Conservation (phyloP, 2,797 vertebrate genomes). For the Scolopax bukidnonensis region DNA sequence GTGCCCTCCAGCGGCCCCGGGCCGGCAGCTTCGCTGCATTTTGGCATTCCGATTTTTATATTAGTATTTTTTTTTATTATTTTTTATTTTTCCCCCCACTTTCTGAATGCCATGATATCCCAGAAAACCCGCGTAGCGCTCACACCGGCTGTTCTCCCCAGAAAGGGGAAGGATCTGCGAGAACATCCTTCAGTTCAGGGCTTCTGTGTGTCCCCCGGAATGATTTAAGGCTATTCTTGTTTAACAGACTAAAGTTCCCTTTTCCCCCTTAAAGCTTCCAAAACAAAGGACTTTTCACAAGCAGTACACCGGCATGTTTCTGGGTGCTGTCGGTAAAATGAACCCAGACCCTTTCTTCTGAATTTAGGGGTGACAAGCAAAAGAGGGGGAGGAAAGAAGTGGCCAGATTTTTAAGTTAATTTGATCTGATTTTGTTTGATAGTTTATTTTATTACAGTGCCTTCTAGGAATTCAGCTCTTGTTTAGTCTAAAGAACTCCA, state of each 20-base stretch:
- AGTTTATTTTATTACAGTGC: conserved; percentile 32
- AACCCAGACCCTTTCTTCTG: neutral
- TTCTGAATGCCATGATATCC: neutral
- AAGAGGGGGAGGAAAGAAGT: neutral
- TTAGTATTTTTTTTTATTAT: neutral
- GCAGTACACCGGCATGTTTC: fast-evolving
- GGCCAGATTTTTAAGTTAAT: neutral
- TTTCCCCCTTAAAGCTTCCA: neutral
- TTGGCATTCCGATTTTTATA: fast-evolving
- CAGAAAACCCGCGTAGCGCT: neutral
- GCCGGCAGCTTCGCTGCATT: fast-evolving
- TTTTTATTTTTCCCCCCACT: too few species aligned
- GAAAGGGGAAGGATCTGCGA: neutral
- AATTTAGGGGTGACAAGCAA: neutral
- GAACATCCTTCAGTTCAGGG: neutral
- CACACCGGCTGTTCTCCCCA: neutral
- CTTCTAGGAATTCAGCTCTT: conserved; percentile 32
- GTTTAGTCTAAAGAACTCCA: conserved; percentile 49
- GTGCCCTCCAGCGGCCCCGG: conserved; percentile 74
- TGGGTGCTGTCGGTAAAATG: neutral
- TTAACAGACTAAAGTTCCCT: neutral
- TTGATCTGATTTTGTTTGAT: conserved; percentile 54
- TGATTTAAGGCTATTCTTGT: neutral
- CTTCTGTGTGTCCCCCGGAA: neutral
- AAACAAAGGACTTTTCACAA: neutral